Percentiles rank a stretch among this genome's conserved stretches.
Evolutionary conservation across 2,797 vertebrate species (phyloP).

Genomic region (Sebastes ruberrimus): DNA sequence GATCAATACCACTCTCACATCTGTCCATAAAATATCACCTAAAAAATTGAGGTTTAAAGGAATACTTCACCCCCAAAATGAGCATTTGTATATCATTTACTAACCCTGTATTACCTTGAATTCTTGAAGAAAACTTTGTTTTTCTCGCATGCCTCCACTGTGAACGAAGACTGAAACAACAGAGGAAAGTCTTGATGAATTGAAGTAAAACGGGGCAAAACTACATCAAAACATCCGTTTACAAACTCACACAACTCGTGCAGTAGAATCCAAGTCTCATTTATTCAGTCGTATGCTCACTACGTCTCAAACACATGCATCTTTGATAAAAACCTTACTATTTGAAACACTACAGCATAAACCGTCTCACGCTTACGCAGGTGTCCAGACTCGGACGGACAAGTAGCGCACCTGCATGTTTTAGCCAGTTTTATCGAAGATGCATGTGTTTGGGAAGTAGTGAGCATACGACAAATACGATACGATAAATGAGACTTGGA

Average conservation of each 20-base stretch:
- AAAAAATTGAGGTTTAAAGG: background rate
- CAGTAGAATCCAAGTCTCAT: background rate
- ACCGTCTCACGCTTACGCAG: fast-evolving
- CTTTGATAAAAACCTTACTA: no score
- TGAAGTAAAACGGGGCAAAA: background rate
- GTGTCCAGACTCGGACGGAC: no score
- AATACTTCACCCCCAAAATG: background rate
- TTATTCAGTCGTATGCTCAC: background rate
- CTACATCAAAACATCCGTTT: background rate
- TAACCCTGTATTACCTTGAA: fast-evolving
- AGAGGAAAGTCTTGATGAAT: background rate
- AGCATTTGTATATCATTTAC: background rate
- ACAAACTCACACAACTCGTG: background rate
- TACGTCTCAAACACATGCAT: no score
- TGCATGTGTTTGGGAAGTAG: no score
- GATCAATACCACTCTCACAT: background rate
- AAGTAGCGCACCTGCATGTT: no score
- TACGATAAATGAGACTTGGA: no score
- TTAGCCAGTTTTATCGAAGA: no score
- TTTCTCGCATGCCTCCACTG: no score
- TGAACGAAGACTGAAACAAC: background rate
- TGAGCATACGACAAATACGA: no score
- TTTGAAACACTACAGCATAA: fast-evolving
- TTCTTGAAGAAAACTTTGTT: background rate
- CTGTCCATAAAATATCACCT: background rate